Conservation (phyloP, 2,888 invertebrate species). For the Microchrysa polita region DNA sequence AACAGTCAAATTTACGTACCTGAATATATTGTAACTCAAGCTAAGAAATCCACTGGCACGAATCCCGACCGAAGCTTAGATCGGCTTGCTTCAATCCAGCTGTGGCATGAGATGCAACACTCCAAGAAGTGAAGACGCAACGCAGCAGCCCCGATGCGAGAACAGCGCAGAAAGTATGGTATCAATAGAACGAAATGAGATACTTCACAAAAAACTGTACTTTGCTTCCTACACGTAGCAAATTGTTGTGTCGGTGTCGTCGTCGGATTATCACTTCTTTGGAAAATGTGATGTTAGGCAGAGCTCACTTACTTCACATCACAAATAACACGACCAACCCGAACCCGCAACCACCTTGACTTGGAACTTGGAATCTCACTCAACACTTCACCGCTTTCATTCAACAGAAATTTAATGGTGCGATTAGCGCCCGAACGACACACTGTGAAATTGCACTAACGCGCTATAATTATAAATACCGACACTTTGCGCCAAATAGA, state of each 20-base stretch:
- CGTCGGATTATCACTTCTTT: constrained; percentile 16
- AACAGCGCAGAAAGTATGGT: not conserved
- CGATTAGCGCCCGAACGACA: too few relatives aligned
- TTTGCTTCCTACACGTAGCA: constrained; percentile 34
- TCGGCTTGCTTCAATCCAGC: not conserved
- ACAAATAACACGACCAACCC: not conserved
- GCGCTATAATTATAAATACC: too few relatives aligned
- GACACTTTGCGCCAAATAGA: too few relatives aligned
- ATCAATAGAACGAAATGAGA: not conserved
- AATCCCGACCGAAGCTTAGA: not conserved
- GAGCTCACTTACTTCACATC: not conserved
- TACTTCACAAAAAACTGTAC: constrained; percentile 14
- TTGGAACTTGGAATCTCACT: not conserved
- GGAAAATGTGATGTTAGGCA: too few relatives aligned
- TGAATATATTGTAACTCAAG: not conserved
- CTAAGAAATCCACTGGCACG: constrained; percentile 17
- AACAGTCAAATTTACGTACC: too few relatives aligned
- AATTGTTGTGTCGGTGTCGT: constrained; percentile 7
- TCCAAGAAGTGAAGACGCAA: constrained; percentile 2
- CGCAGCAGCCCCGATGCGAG: not conserved
- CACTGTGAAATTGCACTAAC: too few relatives aligned
- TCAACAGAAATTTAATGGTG: constrained; percentile 5
- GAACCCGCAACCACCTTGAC: not conserved
- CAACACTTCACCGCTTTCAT: not conserved
- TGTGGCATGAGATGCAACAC: too few relatives aligned